A percentile compares a stretch with the other conserved stretches of the same genome.
These are phyloP conservation scores for Perognathus longimembris DNA, from an alignment of 2,113 vertebrate species.

Conservation along the genomic window DNA sequence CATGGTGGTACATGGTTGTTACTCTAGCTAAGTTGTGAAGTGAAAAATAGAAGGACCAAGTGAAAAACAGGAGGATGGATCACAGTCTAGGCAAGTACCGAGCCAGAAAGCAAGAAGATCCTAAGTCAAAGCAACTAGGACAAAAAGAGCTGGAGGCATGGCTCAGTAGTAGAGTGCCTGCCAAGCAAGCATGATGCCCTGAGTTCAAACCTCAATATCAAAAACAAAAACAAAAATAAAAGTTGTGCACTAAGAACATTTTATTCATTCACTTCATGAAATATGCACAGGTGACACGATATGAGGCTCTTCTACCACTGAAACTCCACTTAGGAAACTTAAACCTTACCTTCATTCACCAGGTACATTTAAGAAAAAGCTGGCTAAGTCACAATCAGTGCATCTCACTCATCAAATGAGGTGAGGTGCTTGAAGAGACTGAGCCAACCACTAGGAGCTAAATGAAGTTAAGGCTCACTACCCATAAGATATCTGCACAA, in stretches of 20 bases:
- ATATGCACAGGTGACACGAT: background rate
- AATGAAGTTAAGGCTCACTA: background rate
- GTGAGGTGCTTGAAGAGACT: background rate
- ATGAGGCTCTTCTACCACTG: background rate
- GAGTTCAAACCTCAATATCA: no score
- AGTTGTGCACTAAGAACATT: background rate
- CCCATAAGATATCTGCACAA: background rate
- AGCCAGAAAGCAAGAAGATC: no score
- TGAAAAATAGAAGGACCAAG: no score
- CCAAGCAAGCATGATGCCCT: no score
- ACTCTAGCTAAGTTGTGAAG: no score
- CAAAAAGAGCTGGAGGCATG: no score
- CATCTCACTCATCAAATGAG: slow-evolving; percentile 40
- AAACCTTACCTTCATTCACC: background rate
- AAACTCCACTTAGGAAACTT: slow-evolving; percentile 15
- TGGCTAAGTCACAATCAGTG: background rate
- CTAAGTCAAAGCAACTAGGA: no score
- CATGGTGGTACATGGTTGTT: no score
- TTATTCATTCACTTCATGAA: slow-evolving; percentile 27
- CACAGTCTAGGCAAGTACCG: no score
- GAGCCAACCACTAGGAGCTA: background rate
- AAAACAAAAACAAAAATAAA: no score
- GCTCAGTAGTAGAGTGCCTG: no score
- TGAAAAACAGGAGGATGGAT: no score
- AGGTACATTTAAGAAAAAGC: slow-evolving; percentile 2